Percentiles rank a stretch among this genome's conserved stretches.
Conservation (phyloP, 2,888 invertebrate species). For the Melieria crassipennis region DNA sequence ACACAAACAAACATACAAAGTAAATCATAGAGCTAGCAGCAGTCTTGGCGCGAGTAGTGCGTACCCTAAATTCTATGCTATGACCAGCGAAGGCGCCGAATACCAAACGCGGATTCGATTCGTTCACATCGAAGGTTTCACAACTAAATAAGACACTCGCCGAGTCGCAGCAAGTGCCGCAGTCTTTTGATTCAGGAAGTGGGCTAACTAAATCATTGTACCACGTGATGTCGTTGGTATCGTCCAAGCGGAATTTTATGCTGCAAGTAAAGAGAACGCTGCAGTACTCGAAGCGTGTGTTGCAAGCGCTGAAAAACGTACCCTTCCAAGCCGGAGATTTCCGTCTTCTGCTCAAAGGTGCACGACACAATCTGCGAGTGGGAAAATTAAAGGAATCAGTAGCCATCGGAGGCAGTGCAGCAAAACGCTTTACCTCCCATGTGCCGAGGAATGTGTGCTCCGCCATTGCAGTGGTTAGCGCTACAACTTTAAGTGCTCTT, state of each 20-base stretch:
- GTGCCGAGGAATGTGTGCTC: constrained; percentile 68
- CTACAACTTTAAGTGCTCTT: neutral
- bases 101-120: constrained; percentile 63
- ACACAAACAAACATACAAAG: neutral
- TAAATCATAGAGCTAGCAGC: neutral
- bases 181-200: constrained; percentile 57
- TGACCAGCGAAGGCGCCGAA: constrained; percentile 75
- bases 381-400: constrained; percentile 10
- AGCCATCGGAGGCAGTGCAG: constrained; percentile 9
- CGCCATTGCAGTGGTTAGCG: constrained; percentile 44
- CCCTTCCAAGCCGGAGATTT: constrained; percentile 61
- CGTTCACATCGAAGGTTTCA: constrained; percentile 73
- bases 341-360: constrained; percentile 58
- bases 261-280: constrained; percentile 51
- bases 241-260: constrained; percentile 68
- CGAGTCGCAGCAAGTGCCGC: constrained; percentile 58
- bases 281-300: constrained; percentile 28
- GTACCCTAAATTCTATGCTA: constrained; percentile 72
- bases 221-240: constrained; percentile 74
- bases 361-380: constrained; percentile 55
- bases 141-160: constrained; percentile 73
- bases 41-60: constrained; percentile 20
- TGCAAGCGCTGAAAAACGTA: constrained; percentile 40
- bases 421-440: constrained; percentile 67
- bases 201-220: constrained; percentile 68